Conservation (phyloP, 2,113 vertebrate species). For the Coryphaenoides rupestris region DNA sequence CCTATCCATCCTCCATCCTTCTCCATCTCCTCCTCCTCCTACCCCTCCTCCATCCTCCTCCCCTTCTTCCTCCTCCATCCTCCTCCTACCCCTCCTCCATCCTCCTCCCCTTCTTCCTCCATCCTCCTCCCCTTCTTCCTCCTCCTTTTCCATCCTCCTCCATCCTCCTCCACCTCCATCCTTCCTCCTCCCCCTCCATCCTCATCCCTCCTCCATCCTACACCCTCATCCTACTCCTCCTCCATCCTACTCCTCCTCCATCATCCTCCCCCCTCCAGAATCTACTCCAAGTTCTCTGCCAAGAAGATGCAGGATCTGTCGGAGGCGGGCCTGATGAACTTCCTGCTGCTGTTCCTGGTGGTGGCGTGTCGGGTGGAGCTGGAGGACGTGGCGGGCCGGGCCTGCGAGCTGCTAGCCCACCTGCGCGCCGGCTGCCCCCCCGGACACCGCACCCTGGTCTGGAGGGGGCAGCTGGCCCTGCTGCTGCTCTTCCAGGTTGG, state of each 20-base stretch:
- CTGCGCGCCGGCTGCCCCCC: constrained; percentile 68
- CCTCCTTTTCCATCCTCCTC: too few relatives aligned
- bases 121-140: neutral
- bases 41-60: too few relatives aligned
- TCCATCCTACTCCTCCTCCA: too few relatives aligned
- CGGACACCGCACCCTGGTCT: constrained; percentile 77
- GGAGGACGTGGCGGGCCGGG: constrained; percentile 83
- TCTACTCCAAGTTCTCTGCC: constrained; percentile 94
- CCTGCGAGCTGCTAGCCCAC: constrained; percentile 81
- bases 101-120: too few relatives aligned
- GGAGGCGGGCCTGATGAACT: constrained; percentile 88
- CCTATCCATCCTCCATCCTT: neutral
- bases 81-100: too few relatives aligned
- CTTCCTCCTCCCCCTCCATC: too few relatives aligned
- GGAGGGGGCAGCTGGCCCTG: constrained; percentile 88
- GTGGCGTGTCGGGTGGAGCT: constrained; percentile 80
- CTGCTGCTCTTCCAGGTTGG: constrained; percentile 79
- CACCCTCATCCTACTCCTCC: neutral
- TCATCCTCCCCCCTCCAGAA: constrained; percentile 72
- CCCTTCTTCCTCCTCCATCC: too few relatives aligned
- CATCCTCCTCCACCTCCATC: too few relatives aligned
- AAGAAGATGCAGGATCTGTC: constrained; percentile 92
- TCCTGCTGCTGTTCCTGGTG: constrained; percentile 86
- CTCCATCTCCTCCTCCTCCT: too few relatives aligned
- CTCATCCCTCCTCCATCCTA: too few relatives aligned